Evolutionary conservation across 2,888 invertebrate genomes (phyloP).

Genomic region (Dysmachus trigonus): DNA sequence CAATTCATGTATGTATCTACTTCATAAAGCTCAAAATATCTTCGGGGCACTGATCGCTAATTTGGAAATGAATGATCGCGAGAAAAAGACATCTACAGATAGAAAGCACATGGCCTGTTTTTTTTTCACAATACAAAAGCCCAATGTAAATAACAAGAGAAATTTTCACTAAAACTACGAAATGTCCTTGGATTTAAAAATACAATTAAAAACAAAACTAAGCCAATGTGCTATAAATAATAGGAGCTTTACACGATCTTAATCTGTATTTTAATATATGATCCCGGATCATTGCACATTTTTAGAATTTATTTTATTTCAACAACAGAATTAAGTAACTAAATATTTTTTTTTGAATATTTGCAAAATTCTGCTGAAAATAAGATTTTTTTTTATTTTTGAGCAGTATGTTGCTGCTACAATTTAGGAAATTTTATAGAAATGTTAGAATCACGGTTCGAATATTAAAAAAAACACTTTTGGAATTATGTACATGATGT

Average conservation of each 20-base stretch:
- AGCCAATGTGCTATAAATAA: background rate
- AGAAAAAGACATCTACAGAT: background rate
- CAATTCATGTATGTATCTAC: background rate
- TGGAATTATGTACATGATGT: background rate
- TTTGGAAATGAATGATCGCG: background rate
- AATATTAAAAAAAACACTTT: background rate
- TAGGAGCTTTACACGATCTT: background rate
- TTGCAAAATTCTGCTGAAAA: background rate
- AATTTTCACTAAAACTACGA: background rate
- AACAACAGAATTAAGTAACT: background rate
- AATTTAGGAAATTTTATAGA: background rate
- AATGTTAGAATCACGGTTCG: too few relatives aligned
- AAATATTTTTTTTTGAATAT: background rate
- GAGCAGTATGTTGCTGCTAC: background rate
- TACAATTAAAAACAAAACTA: background rate
- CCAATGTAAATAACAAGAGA: background rate
- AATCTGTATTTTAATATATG: background rate
- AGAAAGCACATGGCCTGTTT: background rate
- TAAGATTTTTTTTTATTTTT: background rate
- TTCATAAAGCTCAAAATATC: background rate
- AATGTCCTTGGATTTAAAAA: background rate
- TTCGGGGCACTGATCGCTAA: background rate
- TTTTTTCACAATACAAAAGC: background rate
- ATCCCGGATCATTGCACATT: background rate
- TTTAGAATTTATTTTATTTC: background rate